A percentile compares a stretch with the other conserved stretches of the same genome.
Conservation (phyloP, 2,797 vertebrate species). For the Sebastes wilsoni region DNA sequence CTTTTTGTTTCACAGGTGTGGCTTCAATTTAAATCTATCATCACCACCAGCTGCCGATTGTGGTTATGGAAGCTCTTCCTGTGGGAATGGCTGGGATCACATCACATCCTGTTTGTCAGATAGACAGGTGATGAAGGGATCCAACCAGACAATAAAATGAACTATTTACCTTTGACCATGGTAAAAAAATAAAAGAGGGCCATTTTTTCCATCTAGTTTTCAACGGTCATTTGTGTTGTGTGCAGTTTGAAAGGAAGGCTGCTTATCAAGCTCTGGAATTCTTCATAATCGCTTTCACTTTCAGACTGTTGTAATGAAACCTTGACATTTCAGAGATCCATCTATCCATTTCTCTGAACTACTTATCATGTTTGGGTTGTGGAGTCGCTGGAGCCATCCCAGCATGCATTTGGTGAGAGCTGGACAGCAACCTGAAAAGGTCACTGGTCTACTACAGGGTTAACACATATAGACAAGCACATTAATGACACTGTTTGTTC, state of each 20-base stretch:
- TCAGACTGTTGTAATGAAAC: not conserved
- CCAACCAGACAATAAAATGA: not conserved
- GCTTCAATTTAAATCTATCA: conserved; percentile 71
- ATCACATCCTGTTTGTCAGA: conserved; percentile 69
- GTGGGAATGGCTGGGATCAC: conserved; percentile 25
- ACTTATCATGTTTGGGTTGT: not conserved
- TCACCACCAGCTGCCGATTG: conserved; percentile 16
- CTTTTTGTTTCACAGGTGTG: conserved; percentile 58
- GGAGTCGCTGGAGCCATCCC: not conserved
- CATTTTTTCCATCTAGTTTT: not conserved
- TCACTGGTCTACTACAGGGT: not conserved
- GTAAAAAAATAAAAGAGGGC: not conserved
- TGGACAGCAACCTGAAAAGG: not conserved
- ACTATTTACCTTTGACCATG: not conserved
- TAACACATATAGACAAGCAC: not conserved
- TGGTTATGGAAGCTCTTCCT: conserved; percentile 49
- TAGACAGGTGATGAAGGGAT: not conserved
- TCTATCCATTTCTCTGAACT: not conserved
- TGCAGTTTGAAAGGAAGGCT: not conserved
- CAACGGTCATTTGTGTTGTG: not conserved
- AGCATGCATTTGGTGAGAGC: not conserved
- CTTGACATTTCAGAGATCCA: not conserved
- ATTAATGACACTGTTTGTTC: not conserved
- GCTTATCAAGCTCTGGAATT: not conserved
- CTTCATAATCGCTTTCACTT: not conserved